These are phyloP conservation scores for Anoplolepis gracilipes DNA, from an alignment of 1,140 invertebrate species.

Conservation along the genomic window DNA sequence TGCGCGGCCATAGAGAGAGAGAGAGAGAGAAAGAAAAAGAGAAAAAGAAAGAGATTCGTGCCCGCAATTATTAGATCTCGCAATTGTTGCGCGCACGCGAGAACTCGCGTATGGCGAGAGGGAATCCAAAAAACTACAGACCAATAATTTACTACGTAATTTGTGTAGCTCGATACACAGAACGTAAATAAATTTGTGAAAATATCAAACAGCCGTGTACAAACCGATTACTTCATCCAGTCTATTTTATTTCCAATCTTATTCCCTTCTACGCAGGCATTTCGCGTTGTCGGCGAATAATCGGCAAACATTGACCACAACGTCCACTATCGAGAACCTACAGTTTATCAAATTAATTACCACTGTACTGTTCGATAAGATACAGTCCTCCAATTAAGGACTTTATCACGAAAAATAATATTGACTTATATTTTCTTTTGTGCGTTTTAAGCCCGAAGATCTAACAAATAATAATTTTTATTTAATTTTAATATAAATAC, in stretches of 20 bases:
- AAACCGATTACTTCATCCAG: not conserved
- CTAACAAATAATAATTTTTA: not conserved
- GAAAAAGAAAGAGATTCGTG: constrained; percentile 27
- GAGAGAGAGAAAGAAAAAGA: no score
- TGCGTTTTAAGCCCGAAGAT: not conserved
- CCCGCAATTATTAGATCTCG: constrained; percentile 47
- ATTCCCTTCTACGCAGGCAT: not conserved
- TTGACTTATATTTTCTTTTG: not conserved
- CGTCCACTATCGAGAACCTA: constrained; percentile 22
- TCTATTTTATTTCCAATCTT: not conserved
- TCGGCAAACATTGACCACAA: constrained; percentile 58
- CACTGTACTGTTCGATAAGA: constrained; percentile 55
- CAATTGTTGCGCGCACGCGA: constrained; percentile 40
- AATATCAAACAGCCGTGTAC: constrained; percentile 33
- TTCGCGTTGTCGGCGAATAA: constrained; percentile 13
- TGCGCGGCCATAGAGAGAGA: not conserved
- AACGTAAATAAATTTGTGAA: constrained; percentile 75
- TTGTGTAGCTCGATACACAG: constrained; percentile 75
- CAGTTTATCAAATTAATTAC: constrained; percentile 56
- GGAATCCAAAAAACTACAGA: constrained; percentile 64
- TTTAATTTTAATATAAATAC: not conserved
- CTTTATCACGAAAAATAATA: not conserved
- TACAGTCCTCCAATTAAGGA: constrained; percentile 33
- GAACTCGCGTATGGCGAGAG: constrained; percentile 3
- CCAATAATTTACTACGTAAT: constrained; percentile 78